These are phyloP conservation scores for Tanytarsus gracilentus DNA, from an alignment of 2,888 invertebrate species.

Conservation along the genomic window DNA sequence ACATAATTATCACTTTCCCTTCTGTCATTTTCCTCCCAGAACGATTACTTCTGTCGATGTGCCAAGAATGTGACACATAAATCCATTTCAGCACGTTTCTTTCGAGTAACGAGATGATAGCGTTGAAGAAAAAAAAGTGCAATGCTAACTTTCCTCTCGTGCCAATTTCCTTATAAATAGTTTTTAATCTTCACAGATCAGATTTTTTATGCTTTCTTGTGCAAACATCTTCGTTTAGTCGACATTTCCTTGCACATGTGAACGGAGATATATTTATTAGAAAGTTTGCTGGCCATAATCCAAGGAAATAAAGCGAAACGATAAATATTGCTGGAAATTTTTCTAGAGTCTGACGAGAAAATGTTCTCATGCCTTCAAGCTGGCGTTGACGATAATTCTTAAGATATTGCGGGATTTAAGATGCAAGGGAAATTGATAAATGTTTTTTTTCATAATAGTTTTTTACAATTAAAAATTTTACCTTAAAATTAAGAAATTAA, in stretches of 20 bases:
- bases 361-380: too few relatives aligned
- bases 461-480: too few relatives aligned
- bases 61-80: slow-evolving; percentile 7
- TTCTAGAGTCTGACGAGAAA: too few relatives aligned
- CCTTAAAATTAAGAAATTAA: too few relatives aligned
- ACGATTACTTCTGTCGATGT: background rate
- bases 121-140: background rate
- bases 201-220: background rate
- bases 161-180: slow-evolving; percentile 16
- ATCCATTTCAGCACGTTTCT: background rate
- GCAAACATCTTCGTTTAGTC: background rate
- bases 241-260: too few relatives aligned
- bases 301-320: slow-evolving; percentile 17
- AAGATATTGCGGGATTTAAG: too few relatives aligned
- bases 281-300: slow-evolving; percentile 11
- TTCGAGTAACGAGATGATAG: background rate
- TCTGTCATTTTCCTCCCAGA: background rate
- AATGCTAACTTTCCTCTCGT: background rate
- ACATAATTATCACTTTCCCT: slow-evolving; percentile 15
- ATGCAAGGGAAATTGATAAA: too few relatives aligned
- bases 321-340: slow-evolving; percentile 3
- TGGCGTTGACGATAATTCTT: too few relatives aligned
- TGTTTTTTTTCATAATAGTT: too few relatives aligned
- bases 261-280: too few relatives aligned
- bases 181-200: slow-evolving; percentile 19